Percentiles rank a stretch among this genome's conserved stretches.
Conservation (phyloP, 2,888 invertebrate genomes). For the Eurois occulta region DNA sequence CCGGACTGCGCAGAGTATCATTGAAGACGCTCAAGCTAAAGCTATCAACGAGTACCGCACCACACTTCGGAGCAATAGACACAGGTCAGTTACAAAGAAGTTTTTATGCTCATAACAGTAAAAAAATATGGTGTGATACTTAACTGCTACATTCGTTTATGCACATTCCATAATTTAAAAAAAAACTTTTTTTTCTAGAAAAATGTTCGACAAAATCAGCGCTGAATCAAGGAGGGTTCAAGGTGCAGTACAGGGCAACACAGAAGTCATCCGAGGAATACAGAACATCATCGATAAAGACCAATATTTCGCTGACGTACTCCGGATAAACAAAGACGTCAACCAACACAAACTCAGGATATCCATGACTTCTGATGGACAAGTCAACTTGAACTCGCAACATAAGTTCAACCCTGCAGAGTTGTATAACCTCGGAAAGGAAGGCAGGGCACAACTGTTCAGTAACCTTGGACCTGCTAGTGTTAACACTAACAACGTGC, state of each 20-base stretch:
- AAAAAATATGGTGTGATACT: background rate
- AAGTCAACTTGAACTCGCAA: conserved; percentile 85
- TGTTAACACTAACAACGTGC: conserved; percentile 74
- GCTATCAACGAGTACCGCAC: conserved; percentile 88
- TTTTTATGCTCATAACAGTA: background rate
- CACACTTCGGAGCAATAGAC: conserved; percentile 89
- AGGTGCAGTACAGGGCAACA: conserved; percentile 87
- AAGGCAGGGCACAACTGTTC: conserved; percentile 81
- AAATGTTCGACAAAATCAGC: conserved; percentile 90
- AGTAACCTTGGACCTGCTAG: conserved; percentile 79
- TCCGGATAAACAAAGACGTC: conserved; percentile 88
- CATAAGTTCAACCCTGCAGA: conserved; percentile 85
- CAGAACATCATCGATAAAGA: conserved; percentile 89
- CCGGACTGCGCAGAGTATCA: conserved; percentile 86
- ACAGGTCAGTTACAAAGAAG: conserved; percentile 77
- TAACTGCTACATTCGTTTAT: background rate
- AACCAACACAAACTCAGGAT: conserved; percentile 88
- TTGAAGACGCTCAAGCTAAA: conserved; percentile 89
- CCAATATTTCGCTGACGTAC: conserved; percentile 89
- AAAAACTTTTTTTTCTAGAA: conserved; percentile 77
- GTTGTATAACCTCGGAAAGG: conserved; percentile 77
- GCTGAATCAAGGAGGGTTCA: conserved; percentile 89
- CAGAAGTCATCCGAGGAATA: conserved; percentile 90
- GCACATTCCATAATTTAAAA: background rate
- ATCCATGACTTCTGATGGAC: conserved; percentile 86